These are phyloP conservation scores for Thecophora atra DNA, from an alignment of 2,888 invertebrate species.

Conservation along the genomic window DNA sequence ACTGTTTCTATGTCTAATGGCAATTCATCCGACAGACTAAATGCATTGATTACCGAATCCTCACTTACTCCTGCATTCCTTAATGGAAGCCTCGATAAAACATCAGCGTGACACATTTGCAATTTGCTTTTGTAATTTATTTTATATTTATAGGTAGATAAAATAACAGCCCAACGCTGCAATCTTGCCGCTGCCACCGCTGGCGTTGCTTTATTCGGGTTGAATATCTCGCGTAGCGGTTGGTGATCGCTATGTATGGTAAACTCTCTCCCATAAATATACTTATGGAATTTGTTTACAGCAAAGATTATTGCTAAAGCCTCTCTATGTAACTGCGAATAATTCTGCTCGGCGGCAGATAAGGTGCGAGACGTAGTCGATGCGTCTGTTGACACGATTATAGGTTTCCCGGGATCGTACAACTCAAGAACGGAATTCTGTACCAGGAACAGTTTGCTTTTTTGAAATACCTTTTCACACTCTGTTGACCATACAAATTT, in stretches of 20 bases:
- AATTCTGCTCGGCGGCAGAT: conserved; percentile 33
- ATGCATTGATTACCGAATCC: conserved; percentile 24
- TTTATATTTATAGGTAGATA: conserved; percentile 31
- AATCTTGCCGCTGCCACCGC: conserved; percentile 31
- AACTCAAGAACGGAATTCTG: too few relatives aligned
- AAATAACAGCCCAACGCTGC: conserved; percentile 33
- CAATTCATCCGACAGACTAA: conserved; percentile 28
- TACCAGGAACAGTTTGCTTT: too few relatives aligned
- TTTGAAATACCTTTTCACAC: neutral
- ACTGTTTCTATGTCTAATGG: conserved; percentile 11
- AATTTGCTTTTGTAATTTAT: conserved; percentile 33
- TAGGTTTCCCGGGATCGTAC: too few relatives aligned
- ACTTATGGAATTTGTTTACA: conserved; percentile 46
- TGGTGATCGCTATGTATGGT: conserved; percentile 24
- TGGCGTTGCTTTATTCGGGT: conserved; percentile 23
- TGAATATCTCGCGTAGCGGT: conserved; percentile 35
- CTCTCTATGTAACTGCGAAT: conserved; percentile 38
- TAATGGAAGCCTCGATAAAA: conserved; percentile 33
- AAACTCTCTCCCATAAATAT: conserved; percentile 54
- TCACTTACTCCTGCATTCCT: conserved; percentile 1
- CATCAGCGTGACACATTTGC: conserved; percentile 30
- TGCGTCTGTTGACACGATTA: too few relatives aligned
- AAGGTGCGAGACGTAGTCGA: conserved; percentile 32
- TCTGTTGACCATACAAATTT: conserved; percentile 21
- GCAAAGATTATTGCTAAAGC: conserved; percentile 40